A percentile compares a stretch with the other conserved stretches of the same genome.
phyloP scores from a whole-genome alignment of 2,113 vertebrate genomes.

The Melanotaenia duboulayi region DNA sequence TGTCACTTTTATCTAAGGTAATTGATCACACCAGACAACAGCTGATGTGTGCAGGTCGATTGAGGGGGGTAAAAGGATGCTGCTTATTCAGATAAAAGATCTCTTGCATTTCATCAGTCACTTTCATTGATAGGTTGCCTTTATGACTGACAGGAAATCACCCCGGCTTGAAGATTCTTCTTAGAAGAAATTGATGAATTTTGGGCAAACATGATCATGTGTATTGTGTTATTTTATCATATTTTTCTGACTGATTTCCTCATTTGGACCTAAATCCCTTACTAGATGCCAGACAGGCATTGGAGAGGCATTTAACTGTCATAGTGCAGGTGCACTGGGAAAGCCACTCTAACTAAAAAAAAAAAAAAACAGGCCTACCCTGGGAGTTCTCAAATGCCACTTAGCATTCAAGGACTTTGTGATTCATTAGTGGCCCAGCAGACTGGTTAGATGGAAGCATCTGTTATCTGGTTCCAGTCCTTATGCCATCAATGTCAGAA shows the following conservation, averaged over 20 bases:
- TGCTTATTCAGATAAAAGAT: conserved; percentile 77
- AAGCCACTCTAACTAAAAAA: conserved; percentile 59
- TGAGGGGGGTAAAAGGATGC: conserved; percentile 65
- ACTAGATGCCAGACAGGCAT: conserved; percentile 51
- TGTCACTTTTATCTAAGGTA: conserved; percentile 81
- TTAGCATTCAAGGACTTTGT: conserved; percentile 83
- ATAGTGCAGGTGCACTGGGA: conserved; percentile 77
- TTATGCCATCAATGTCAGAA: conserved; percentile 80
- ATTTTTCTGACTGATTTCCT: conserved; percentile 15
- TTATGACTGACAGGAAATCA: conserved; percentile 43
- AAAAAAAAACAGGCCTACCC: conserved; percentile 71
- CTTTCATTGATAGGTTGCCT: conserved; percentile 46
- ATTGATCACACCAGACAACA: conserved; percentile 83
- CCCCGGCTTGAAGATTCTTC: conserved; percentile 7
- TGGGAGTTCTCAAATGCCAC: conserved; percentile 83
- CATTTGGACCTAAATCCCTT: conserved; percentile 21
- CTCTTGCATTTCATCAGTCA: conserved; percentile 54
- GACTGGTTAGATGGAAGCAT: conserved; percentile 80
- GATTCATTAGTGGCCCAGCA: conserved; percentile 82
- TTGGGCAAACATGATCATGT: conserved; percentile 10
- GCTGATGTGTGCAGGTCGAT: conserved; percentile 80
- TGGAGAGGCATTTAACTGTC: conserved; percentile 70
- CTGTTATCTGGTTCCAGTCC: conserved; percentile 81
- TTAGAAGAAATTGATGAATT: neutral
- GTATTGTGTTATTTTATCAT: neutral